A percentile compares a stretch with the other conserved stretches of the same genome.
These are phyloP conservation scores for Hiodon tergisus DNA, from an alignment of 2,113 vertebrate genomes.

Conservation along the genomic window DNA sequence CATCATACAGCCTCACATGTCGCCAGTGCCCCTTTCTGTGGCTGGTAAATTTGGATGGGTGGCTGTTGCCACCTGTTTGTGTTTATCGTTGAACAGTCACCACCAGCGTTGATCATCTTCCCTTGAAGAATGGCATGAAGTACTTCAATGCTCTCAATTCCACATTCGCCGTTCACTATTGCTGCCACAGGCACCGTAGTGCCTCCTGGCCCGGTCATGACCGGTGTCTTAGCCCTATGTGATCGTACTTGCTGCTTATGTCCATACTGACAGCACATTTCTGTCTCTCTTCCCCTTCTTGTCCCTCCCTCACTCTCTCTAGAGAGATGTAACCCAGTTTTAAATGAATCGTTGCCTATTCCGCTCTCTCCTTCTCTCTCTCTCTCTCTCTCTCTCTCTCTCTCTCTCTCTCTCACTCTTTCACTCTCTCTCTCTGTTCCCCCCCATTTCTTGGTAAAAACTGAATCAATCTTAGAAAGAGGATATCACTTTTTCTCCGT, in stretches of 20 bases:
- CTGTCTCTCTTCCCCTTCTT: constrained; percentile 27
- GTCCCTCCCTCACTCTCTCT: constrained; percentile 55
- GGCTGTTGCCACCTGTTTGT: constrained; percentile 11
- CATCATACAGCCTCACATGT: neutral
- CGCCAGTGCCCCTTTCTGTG: neutral
- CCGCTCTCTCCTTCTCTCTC: constrained; percentile 48
- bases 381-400: constrained; percentile 43
- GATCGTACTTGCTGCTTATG: constrained; percentile 6
- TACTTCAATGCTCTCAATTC: too few relatives aligned
- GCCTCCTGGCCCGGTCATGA: neutral
- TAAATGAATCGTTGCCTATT: constrained; percentile 63
- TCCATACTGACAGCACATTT: constrained; percentile 20
- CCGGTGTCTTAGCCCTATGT: neutral
- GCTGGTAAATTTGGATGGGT: neutral
- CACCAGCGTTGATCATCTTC: neutral
- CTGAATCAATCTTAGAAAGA: constrained; percentile 70
- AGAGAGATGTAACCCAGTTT: constrained; percentile 75
- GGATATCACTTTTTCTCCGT: constrained; percentile 54
- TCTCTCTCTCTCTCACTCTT: constrained; percentile 37
- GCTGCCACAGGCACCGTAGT: neutral
- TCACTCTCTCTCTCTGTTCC: constrained; percentile 15
- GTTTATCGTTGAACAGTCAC: neutral
- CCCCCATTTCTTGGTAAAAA: constrained; percentile 50
- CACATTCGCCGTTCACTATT: neutral
- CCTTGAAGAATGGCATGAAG: neutral